Conservation (phyloP, 1,140 invertebrate genomes). For the Drosophila funebris region DNA sequence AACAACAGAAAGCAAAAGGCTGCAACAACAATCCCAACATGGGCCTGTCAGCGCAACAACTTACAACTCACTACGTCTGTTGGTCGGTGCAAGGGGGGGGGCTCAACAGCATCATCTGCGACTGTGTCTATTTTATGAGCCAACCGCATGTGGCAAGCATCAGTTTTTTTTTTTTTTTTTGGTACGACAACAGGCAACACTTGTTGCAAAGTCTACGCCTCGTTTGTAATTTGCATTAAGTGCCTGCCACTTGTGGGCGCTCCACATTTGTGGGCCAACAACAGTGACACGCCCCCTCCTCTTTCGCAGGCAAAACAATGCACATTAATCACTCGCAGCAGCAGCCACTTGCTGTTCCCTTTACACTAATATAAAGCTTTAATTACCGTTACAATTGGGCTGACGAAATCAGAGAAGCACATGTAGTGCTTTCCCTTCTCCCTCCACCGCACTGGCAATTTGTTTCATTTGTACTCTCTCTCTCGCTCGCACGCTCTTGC, state of each 20-base stretch:
- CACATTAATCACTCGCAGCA: constrained; percentile 67
- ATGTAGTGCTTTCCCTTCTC: background rate
- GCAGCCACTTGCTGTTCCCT: constrained; percentile 9
- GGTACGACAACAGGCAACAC: constrained; percentile 12
- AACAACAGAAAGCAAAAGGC: constrained; percentile 27
- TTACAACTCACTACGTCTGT: constrained; percentile 13
- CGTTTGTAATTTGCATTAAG: constrained; percentile 74
- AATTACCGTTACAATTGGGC: constrained; percentile 69
- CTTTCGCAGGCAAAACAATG: constrained; percentile 68
- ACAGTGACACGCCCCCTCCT: constrained; percentile 9
- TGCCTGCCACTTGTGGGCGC: constrained; percentile 50
- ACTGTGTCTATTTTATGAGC: constrained; percentile 63
- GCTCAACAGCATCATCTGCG: constrained; percentile 32
- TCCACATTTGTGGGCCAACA: constrained; percentile 32
- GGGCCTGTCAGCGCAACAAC: constrained; percentile 59
- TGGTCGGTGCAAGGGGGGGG: background rate
- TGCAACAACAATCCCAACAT: constrained; percentile 58
- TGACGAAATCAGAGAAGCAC: constrained; percentile 55
- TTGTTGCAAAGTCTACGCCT: constrained; percentile 17
- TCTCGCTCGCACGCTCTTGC: background rate
- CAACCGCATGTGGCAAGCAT: constrained; percentile 67
- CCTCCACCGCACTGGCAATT: background rate
- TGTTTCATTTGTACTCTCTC: background rate
- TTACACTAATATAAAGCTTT: constrained; percentile 56
- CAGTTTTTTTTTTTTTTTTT: background rate